Evolutionary conservation across 2,113 vertebrate species (phyloP), one percentile per base, ranked within the genome.

Genomic region (Corythornis vintsioides): DNA sequence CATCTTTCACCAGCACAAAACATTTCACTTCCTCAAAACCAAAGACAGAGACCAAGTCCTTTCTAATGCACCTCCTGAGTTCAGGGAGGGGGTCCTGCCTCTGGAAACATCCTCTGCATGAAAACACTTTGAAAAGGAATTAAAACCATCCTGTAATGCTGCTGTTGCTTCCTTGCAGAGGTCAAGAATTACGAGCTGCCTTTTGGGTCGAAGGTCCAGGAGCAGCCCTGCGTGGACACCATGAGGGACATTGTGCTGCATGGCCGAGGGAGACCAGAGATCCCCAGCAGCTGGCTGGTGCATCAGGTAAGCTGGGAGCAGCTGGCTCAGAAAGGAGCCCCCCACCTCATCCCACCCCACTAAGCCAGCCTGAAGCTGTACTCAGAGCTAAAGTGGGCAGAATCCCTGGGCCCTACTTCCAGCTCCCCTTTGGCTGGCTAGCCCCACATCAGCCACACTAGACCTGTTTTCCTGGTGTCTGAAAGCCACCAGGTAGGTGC

Each of bases 231-330:
- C 6, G 98, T 99, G 97, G 98, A 99, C 87, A 98, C 98, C 90
- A 99, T 99, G 98, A 98, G 98, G 56, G 98, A 99, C 91, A 97
- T 99, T 21, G 98, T 99, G 48, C 96, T 99, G 91, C 98, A 98
- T 3, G 98, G 98, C 94, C 89, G 98, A 90, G 98, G 98, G 25
- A 97, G 98, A 8, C 98, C 98, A 0, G 98, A 99, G 65, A 98
- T 99, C 89, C 98, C 98, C 0, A 86, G 92, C 69, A 96, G 91
- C 38, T 99, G 98, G 98, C 97, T 97, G 35, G 94, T 98, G 71
- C 98, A 99, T 77, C 97, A 97, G 97, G 98, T 99, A 97, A 83
- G 79, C 53, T 59, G 52, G 33, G 60, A 85, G 50, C 7, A 77
- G 7, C 24, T 64, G 53, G 10, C 20, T 70, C 57, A 79, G 70